These are phyloP conservation scores for Anhinga rufa DNA, from an alignment of 2,113 vertebrate species.

Conservation along the genomic window DNA sequence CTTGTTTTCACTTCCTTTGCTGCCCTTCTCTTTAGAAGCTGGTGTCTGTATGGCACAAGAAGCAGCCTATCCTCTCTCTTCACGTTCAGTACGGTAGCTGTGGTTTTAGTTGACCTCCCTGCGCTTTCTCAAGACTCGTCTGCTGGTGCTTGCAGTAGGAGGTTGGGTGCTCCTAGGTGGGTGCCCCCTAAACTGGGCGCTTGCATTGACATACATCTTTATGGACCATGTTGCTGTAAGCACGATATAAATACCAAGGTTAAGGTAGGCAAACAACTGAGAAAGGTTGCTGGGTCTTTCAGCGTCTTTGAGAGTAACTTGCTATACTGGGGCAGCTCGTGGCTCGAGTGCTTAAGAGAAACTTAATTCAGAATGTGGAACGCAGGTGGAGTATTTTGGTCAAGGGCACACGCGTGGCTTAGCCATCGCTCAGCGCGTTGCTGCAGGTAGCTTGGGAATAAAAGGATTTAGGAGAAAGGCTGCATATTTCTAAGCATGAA, in stretches of 20 bases:
- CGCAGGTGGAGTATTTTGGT: neutral
- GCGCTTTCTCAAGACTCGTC: neutral
- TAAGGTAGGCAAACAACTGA: neutral
- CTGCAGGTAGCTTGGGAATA: neutral
- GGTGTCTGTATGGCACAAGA: neutral
- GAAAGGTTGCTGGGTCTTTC: neutral
- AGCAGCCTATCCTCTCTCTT: neutral
- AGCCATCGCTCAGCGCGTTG: fast-evolving
- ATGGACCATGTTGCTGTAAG: neutral
- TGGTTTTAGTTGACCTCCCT: neutral
- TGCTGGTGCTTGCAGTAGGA: neutral
- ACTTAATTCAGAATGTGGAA: neutral
- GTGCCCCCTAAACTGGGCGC: neutral
- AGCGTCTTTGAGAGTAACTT: neutral
- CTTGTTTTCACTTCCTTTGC: neutral
- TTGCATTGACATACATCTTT: neutral
- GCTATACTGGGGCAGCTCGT: neutral
- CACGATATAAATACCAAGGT: neutral
- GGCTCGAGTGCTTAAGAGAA: neutral
- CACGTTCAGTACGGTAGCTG: neutral
- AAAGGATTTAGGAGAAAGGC: neutral
- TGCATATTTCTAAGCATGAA: neutral
- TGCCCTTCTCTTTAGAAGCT: neutral
- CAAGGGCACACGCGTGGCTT: neutral
- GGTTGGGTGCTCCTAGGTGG: neutral